Conservation (phyloP, 2,797 vertebrate genomes). For the Myoxocephalus aenaeus region DNA sequence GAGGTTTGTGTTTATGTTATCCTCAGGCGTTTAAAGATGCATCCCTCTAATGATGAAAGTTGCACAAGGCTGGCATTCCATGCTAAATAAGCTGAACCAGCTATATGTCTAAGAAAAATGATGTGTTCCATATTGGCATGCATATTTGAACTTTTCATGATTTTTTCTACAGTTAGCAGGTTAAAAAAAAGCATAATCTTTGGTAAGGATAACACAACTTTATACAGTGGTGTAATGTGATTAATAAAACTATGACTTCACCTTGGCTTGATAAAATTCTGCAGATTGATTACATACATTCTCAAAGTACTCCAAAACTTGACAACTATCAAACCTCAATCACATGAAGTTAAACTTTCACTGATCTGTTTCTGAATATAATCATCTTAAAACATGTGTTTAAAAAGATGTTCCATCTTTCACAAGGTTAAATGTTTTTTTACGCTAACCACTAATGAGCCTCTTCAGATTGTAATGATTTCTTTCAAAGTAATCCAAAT, state of each 20-base stretch:
- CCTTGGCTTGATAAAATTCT: conserved; percentile 34
- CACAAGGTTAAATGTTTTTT: conserved; percentile 67
- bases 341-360: conserved; percentile 44
- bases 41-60: neutral
- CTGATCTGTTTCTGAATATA: conserved; percentile 38
- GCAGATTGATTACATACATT: conserved; percentile 8
- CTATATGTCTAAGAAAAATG: neutral
- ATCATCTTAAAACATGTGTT: conserved; percentile 47
- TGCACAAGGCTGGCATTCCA: neutral
- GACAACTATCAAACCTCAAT: conserved; percentile 40
- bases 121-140: neutral
- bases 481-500: conserved; percentile 53
- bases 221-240: conserved; percentile 24
- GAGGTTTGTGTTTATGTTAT: conserved; percentile 4
- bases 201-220: conserved; percentile 14
- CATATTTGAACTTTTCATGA: neutral
- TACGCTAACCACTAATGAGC: conserved; percentile 55
- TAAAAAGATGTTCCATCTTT: conserved; percentile 54
- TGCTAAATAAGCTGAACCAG: neutral
- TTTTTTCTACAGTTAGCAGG: neutral
- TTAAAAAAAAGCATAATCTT: conserved; percentile 1
- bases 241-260: conserved; percentile 25
- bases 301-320: conserved; percentile 20
- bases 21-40: neutral
- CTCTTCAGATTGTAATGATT: conserved; percentile 70